A percentile compares a stretch with the other conserved stretches of the same genome.
These are phyloP conservation scores for Drosophila pruinosa DNA, from an alignment of 1,140 invertebrate species.

Conservation along the genomic window DNA sequence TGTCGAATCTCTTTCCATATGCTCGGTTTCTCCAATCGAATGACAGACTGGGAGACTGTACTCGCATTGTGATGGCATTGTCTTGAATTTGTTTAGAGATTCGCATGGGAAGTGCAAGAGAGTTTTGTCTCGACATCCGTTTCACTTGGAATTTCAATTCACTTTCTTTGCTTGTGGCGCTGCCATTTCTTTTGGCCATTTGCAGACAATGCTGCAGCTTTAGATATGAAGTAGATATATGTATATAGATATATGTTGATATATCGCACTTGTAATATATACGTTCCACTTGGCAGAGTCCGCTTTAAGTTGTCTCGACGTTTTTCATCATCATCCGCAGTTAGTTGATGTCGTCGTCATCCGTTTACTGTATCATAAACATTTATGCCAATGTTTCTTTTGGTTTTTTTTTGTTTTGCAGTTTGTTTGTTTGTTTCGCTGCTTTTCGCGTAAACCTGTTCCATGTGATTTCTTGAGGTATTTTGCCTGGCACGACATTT, in stretches of 20 bases:
- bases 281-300: conserved; percentile 61
- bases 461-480: conserved; percentile 62
- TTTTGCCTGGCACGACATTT: conserved; percentile 78
- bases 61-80: background rate
- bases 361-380: conserved; percentile 72
- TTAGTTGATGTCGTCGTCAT: conserved; percentile 43
- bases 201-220: conserved; percentile 52
- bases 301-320: conserved; percentile 4
- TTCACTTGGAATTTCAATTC: conserved; percentile 67
- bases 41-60: conserved; percentile 7
- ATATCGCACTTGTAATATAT: conserved; percentile 4
- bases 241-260: conserved; percentile 29
- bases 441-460: conserved; percentile 64
- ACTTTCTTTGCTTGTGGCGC: conserved; percentile 54
- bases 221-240: conserved; percentile 29
- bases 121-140: conserved; percentile 65
- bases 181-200: conserved; percentile 14
- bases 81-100: background rate
- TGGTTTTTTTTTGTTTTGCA: background rate
- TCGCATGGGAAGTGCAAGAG: conserved; percentile 22
- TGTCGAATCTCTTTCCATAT: conserved; percentile 37
- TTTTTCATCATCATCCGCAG: conserved; percentile 59
- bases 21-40: conserved; percentile 32
- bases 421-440: conserved; percentile 31
- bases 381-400: conserved; percentile 61